A percentile compares a stretch with the other conserved stretches of the same genome.
Evolutionary conservation across 2,888 invertebrate species (phyloP).

Genomic region (Tenthredo notha): DNA sequence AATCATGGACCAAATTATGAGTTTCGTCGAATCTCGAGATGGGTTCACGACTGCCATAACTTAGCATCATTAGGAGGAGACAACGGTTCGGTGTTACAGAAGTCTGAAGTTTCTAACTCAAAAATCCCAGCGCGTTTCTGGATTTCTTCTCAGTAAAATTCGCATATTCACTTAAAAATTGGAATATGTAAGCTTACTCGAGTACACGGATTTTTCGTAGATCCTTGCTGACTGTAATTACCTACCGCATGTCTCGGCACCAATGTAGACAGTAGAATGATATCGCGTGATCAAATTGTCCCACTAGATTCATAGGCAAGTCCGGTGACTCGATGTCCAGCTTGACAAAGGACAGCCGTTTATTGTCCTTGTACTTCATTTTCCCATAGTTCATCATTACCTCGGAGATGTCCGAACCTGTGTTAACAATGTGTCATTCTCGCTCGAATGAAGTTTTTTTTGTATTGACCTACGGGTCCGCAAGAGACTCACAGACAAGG

Average conservation of each 20-base stretch:
- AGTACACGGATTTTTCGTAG: too few relatives aligned
- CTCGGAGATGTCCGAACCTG: slow-evolving; percentile 86
- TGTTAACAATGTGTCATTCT: slow-evolving; percentile 50
- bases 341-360: slow-evolving; percentile 77
- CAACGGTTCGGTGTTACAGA: background rate
- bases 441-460: background rate
- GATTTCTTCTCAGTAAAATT: too few relatives aligned
- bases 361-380: slow-evolving; percentile 79
- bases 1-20: slow-evolving; percentile 61
- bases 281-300: slow-evolving; percentile 84
- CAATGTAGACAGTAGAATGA: slow-evolving; percentile 91
- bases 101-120: background rate
- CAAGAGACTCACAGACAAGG: slow-evolving; percentile 70
- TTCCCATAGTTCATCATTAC: slow-evolving; percentile 86
- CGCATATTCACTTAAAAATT: background rate
- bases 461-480: background rate
- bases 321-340: slow-evolving; percentile 81
- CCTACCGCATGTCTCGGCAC: slow-evolving; percentile 86
- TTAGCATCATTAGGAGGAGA: background rate
- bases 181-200: too few relatives aligned
- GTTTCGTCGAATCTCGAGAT: background rate
- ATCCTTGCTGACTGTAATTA: background rate
- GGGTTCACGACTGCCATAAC: background rate
- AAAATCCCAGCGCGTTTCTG: background rate
- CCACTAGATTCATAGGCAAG: slow-evolving; percentile 79